These are phyloP conservation scores for Phyllopteryx taeniolatus DNA, from an alignment of 2,113 vertebrate species.

Conservation along the genomic window DNA sequence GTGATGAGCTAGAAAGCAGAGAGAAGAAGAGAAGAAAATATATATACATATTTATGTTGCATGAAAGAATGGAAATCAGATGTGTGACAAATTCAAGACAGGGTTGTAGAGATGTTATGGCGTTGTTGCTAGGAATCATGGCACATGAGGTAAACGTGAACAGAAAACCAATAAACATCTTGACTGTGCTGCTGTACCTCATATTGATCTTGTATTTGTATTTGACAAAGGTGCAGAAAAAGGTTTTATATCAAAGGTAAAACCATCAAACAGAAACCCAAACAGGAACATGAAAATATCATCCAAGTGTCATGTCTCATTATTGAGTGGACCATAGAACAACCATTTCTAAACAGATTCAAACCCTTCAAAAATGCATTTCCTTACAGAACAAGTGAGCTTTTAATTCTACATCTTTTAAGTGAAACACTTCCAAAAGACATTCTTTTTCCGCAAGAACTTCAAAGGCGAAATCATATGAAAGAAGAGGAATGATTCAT, in stretches of 20 bases:
- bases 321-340: no score
- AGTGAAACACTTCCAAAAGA: not conserved
- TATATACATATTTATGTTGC: not conserved
- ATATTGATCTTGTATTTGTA: not conserved
- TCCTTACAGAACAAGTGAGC: not conserved
- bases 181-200: not conserved
- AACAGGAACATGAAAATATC: no score
- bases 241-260: not conserved
- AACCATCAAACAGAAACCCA: not conserved
- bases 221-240: not conserved
- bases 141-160: not conserved
- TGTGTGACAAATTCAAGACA: not conserved
- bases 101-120: not conserved
- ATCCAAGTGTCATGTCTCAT: no score
- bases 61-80: not conserved
- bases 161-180: not conserved
- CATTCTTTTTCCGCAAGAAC: not conserved
- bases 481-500: not conserved
- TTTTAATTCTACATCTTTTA: not conserved
- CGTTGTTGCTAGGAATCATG: constrained; percentile 24
- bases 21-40: not conserved
- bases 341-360: no score
- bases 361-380: no score
- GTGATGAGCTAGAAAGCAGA: constrained; percentile 42
- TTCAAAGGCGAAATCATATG: not conserved